phyloP scores from a whole-genome alignment of 2,888 invertebrate genomes.

The Uloborus plumipes region DNA sequence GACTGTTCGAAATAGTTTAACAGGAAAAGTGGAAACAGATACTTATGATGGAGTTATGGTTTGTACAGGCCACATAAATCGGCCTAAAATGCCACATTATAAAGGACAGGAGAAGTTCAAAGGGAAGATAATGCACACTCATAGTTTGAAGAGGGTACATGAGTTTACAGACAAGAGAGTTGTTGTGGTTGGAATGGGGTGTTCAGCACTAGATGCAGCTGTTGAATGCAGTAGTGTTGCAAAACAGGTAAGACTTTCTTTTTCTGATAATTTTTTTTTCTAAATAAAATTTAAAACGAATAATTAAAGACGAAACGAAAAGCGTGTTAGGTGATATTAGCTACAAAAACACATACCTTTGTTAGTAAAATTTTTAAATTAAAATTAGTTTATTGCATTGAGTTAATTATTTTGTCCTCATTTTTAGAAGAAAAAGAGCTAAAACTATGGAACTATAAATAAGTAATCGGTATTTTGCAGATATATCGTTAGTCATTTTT shows the following conservation, averaged over 20 bases:
- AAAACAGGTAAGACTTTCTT: constrained; percentile 37
- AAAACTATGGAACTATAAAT: too few relatives aligned
- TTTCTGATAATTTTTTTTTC: too few relatives aligned
- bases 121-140: constrained; percentile 66
- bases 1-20: constrained; percentile 23
- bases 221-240: constrained; percentile 54
- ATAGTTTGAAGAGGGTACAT: constrained; percentile 55
- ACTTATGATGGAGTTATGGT: constrained; percentile 72
- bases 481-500: too few relatives aligned
- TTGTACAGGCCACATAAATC: constrained; percentile 73
- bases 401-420: too few relatives aligned
- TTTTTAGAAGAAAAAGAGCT: too few relatives aligned
- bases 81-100: constrained; percentile 71
- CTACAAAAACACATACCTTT: too few relatives aligned
- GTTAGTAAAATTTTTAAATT: too few relatives aligned
- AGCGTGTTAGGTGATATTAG: too few relatives aligned
- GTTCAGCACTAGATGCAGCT: constrained; percentile 69
- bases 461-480: too few relatives aligned
- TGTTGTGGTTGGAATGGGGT: constrained; percentile 73
- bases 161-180: constrained; percentile 69
- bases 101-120: constrained; percentile 70
- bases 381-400: too few relatives aligned
- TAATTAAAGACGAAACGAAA: too few relatives aligned
- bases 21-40: constrained; percentile 6
- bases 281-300: too few relatives aligned